These are phyloP conservation scores for Zoroaster sp. DNA, from an alignment of 53 echinoderm and acorn worm genomes.

Conservation along the genomic window DNA sequence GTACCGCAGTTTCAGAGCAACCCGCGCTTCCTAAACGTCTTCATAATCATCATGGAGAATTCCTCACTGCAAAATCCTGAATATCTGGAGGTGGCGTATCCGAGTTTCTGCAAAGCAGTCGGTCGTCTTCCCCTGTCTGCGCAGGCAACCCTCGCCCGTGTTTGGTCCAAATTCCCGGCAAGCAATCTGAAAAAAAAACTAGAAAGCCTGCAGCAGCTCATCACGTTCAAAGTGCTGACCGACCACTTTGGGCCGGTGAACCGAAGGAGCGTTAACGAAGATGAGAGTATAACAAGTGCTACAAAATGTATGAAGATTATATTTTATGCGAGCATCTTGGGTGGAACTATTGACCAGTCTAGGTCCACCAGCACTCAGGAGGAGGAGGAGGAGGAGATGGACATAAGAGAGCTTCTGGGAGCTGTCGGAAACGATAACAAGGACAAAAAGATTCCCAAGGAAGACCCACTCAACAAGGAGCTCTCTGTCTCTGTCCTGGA, in stretches of 20 bases:
- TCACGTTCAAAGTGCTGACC: conserved; percentile 89
- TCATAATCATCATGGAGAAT: conserved; percentile 95
- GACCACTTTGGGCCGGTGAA: conserved; percentile 65
- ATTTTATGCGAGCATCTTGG: conserved; percentile 91
- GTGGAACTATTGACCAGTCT: conserved; percentile 65
- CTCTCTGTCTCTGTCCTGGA: conserved; percentile 72
- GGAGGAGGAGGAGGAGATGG: conserved; percentile 70
- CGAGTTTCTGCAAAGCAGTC: conserved; percentile 87
- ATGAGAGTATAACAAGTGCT: conserved; percentile 74
- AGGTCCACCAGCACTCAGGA: conserved; percentile 32
- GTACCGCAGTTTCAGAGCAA: conserved; percentile 72
- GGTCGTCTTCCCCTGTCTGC: conserved; percentile 78
- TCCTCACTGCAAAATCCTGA: conserved; percentile 87
- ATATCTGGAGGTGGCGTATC: conserved; percentile 84
- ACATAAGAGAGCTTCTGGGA: conserved; percentile 73
- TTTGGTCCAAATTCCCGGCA: conserved; percentile 79
- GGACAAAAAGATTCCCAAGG: conserved; percentile 73
- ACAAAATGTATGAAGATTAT: conserved; percentile 89
- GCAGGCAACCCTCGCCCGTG: conserved; percentile 68
- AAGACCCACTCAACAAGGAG: conserved; percentile 77
- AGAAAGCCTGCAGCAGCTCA: conserved; percentile 90
- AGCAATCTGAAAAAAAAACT: conserved; percentile 84
- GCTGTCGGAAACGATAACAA: conserved; percentile 76
- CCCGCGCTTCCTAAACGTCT: conserved; percentile 75
- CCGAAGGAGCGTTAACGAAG: conserved; percentile 68